Evolutionary conservation across 2,888 invertebrate species (phyloP), one percentile per base, ranked within the genome.

Genomic region (Tetramorium bicarinatum): DNA sequence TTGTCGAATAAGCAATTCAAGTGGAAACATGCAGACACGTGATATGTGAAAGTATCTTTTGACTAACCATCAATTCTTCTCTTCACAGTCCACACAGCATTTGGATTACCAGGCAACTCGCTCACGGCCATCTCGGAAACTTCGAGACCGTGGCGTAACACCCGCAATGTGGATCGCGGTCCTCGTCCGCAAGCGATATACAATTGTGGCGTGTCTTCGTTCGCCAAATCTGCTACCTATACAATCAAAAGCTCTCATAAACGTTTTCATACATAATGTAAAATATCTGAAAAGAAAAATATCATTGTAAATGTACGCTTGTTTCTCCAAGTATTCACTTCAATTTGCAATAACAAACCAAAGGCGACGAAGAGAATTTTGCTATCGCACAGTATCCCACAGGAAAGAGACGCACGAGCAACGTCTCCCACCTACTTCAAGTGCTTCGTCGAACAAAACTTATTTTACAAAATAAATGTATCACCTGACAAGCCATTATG

Each of bases 121-220:
- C 99, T 99, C 3, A 99, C 99, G 84, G 99, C 99, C 99, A 99
- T 99, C 95, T 99, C 99, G 0, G 99, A 98, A 1, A 99, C 99
- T 96, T 99, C 99, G 74, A 99, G 96, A 91, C 99, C 99, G 95
- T 99, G 99, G 38, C 99, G 96, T 13, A 99, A 95, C 0, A 99
- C 99, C 89, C 97, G 94, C 64, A 99, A 95, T 0, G 99, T 97
- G 0, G 99, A 99, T 64, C 99, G 96, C 0, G 99, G 98, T 0
- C 99, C 99, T 86, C 99, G 96, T 0, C 99, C 99, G 95, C 99
- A 99, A 3, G 99, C 96, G 93, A 99, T 97, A 95, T 99, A 99
- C 86, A 99, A 96, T 95, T 99, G 99, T 0, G 99, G 99, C 0
- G 99, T 99, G 95, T 99, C 99, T 96, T 99, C 99, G 93, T 99